phyloP scores from a whole-genome alignment of 2,888 invertebrate genomes.

The Xestia rhomboidea region DNA sequence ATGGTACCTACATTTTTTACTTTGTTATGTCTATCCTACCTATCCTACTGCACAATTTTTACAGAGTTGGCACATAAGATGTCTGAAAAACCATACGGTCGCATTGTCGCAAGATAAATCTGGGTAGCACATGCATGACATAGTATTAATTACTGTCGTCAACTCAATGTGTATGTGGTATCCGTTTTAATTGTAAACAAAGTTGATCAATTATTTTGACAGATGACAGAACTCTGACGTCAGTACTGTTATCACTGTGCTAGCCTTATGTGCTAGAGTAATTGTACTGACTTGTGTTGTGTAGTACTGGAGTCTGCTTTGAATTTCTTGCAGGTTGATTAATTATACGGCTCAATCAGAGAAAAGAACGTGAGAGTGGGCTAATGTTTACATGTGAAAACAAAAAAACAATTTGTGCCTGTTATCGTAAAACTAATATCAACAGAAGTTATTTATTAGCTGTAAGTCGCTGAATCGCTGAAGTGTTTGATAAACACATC shows the following conservation, averaged over 20 bases:
- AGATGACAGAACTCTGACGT: slow-evolving; percentile 42
- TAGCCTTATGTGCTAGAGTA: neutral
- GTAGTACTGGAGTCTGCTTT: slow-evolving; percentile 1
- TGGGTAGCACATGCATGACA: slow-evolving; percentile 11
- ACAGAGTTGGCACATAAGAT: slow-evolving; percentile 43
- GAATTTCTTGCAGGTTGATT: slow-evolving; percentile 7
- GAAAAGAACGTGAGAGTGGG: slow-evolving; percentile 28
- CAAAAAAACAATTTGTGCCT: slow-evolving; percentile 68
- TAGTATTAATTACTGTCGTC: slow-evolving; percentile 29
- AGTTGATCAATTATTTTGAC: slow-evolving; percentile 41
- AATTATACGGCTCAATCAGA: slow-evolving; percentile 23
- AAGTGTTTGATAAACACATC: slow-evolving; percentile 83
- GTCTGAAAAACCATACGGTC: slow-evolving; percentile 38
- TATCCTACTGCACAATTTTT: slow-evolving; percentile 20
- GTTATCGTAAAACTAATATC: slow-evolving; percentile 73
- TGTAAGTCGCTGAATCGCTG: slow-evolving; percentile 76
- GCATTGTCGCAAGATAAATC: slow-evolving; percentile 8
- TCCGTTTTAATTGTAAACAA: slow-evolving; percentile 35
- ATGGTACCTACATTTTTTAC: neutral
- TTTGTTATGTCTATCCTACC: neutral
- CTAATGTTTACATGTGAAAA: slow-evolving; percentile 61
- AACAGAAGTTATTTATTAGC: slow-evolving; percentile 79
- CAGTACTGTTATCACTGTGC: slow-evolving; percentile 6
- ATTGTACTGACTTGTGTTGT: neutral
- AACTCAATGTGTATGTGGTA: neutral